These are phyloP conservation scores for Epizoanthus illoricatus DNA, from an alignment of 92 coral and sea anemone species.

Conservation along the genomic window DNA sequence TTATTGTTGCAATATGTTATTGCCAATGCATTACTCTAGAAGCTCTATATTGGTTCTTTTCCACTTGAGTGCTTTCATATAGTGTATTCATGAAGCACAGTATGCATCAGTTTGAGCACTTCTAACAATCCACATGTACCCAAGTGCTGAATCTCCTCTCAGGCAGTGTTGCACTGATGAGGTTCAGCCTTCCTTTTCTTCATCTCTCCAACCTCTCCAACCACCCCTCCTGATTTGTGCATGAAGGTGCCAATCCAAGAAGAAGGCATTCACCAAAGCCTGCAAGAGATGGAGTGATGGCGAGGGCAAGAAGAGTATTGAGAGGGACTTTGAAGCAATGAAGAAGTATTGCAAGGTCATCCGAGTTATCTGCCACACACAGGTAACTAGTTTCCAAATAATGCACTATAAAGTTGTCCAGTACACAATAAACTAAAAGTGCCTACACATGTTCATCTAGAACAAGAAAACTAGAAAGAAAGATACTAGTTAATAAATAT, in stretches of 20 bases:
- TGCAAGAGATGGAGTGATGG: conserved; percentile 98
- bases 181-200: conserved; percentile 71
- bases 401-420: too few relatives aligned
- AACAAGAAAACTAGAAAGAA: too few relatives aligned
- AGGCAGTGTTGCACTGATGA: conserved; percentile 80
- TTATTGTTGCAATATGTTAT: too few relatives aligned
- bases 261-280: conserved; percentile 99
- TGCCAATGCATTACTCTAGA: too few relatives aligned
- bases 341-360: conserved; percentile 98
- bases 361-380: conserved; percentile 98
- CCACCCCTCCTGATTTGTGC: conserved; percentile 78
- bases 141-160: conserved; percentile 98
- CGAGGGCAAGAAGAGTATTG: conserved; percentile 90
- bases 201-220: conserved; percentile 70
- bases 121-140: conserved; percentile 75
- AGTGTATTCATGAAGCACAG: neutral
- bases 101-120: conserved; percentile 23
- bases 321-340: conserved; percentile 90
- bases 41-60: neutral
- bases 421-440: too few relatives aligned
- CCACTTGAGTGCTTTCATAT: too few relatives aligned
- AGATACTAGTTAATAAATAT: too few relatives aligned
- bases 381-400: conserved; percentile 50
- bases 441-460: too few relatives aligned
- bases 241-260: conserved; percentile 98